phyloP scores from a whole-genome alignment of 2,888 invertebrate genomes.

The Cylloceria caligata region DNA sequence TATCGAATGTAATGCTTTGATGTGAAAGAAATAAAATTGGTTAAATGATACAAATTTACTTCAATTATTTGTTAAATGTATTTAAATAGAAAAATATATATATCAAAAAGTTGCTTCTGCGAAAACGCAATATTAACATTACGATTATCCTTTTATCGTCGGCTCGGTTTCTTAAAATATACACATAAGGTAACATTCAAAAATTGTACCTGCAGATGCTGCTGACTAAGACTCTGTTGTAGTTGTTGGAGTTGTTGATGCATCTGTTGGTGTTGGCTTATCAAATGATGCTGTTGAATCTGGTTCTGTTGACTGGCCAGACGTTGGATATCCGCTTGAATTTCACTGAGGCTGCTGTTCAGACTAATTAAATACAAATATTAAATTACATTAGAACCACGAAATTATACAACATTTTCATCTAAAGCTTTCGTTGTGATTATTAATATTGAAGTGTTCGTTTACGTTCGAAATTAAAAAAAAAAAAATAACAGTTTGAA shows the following conservation, averaged over 20 bases:
- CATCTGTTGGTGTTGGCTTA: slow-evolving; percentile 86
- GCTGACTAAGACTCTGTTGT: slow-evolving; percentile 85
- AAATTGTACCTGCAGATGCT: slow-evolving; percentile 79
- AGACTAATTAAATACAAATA: slow-evolving; percentile 87
- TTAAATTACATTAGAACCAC: background rate
- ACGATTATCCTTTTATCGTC: background rate
- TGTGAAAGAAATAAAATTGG: background rate
- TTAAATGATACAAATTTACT: background rate
- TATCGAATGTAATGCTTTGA: background rate
- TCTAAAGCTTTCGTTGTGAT: too few species aligned
- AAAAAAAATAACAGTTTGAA: too few species aligned
- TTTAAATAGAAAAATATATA: background rate
- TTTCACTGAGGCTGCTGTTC: slow-evolving; percentile 96
- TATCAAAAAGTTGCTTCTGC: background rate
- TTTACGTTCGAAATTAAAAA: too few species aligned
- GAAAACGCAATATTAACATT: too few species aligned
- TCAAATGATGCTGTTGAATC: slow-evolving; percentile 88
- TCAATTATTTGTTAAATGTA: background rate
- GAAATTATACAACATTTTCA: too few species aligned
- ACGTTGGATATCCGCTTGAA: slow-evolving; percentile 97
- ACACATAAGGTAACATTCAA: background rate
- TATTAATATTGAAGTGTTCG: too few species aligned
- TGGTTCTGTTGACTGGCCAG: slow-evolving; percentile 93
- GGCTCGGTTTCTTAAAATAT: background rate
- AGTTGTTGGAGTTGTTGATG: slow-evolving; percentile 87